Evolutionary conservation across 53 echinoderm and acorn worm species (phyloP).

Genomic region (Stichopus horrens): DNA sequence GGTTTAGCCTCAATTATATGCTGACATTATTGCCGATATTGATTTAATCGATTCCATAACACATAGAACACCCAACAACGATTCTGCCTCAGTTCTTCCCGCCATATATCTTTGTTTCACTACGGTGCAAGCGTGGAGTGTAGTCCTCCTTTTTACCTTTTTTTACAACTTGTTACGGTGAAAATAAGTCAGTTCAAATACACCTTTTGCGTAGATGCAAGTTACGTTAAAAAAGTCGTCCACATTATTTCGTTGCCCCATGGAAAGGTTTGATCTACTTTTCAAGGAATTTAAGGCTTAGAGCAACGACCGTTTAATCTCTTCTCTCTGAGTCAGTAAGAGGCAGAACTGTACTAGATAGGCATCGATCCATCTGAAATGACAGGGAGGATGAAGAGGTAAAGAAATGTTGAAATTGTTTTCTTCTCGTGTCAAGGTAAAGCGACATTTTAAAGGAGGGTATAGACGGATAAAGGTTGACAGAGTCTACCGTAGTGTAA

Average conservation of each 20-base stretch:
- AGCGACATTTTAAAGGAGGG: background rate
- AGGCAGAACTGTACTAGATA: background rate
- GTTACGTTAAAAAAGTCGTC: background rate
- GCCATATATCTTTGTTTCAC: no score
- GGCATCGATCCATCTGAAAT: background rate
- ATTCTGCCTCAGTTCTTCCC: no score
- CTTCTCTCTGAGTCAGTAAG: background rate
- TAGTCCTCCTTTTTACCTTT: no score
- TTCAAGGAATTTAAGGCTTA: background rate
- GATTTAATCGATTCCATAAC: no score
- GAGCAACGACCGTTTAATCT: constrained; percentile 34
- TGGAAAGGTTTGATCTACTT: background rate
- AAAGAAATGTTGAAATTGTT: constrained; percentile 1
- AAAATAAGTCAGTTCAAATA: no score
- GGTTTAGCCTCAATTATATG: no score
- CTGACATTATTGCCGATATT: no score
- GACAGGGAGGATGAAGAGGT: background rate
- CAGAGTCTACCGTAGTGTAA: no score
- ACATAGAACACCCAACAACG: no score
- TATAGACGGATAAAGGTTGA: no score
- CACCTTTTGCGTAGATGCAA: background rate
- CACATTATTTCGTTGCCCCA: background rate
- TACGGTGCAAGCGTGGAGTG: no score
- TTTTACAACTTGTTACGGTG: no score
- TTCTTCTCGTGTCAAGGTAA: background rate